Percentiles rank a stretch among this genome's conserved stretches.
Conservation (phyloP, 2,797 vertebrate species). For the Pelobates cultripes region DNA sequence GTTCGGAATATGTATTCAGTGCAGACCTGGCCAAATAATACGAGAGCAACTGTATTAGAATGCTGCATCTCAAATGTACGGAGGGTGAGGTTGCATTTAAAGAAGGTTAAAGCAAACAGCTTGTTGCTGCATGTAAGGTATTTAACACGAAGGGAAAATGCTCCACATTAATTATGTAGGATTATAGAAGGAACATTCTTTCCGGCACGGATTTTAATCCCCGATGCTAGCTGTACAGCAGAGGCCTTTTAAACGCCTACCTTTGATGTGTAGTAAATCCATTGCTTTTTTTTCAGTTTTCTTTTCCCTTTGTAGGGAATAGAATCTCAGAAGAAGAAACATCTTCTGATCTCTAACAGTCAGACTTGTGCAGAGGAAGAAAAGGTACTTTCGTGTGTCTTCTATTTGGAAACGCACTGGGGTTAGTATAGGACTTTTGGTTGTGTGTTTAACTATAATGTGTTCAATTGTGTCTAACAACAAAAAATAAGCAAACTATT, state of each 20-base stretch:
- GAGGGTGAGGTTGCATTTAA: slow-evolving; percentile 3
- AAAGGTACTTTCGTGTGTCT: slow-evolving; percentile 18
- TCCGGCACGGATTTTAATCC: slow-evolving; percentile 62
- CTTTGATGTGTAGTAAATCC: slow-evolving; percentile 54
- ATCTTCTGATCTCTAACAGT: slow-evolving; percentile 33
- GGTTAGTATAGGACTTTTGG: background rate
- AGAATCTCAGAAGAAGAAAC: slow-evolving; percentile 40
- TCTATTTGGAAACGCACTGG: slow-evolving; percentile 11
- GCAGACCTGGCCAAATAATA: background rate
- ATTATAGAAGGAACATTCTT: slow-evolving; percentile 62
- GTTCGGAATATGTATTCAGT: background rate
- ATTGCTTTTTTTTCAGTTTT: slow-evolving; percentile 46
- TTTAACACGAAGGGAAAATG: slow-evolving; percentile 51
- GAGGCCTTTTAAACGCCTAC: slow-evolving; percentile 44
- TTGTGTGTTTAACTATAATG: background rate
- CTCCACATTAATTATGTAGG: slow-evolving; percentile 63
- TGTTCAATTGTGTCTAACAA: background rate
- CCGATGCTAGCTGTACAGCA: slow-evolving; percentile 41
- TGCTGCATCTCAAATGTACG: background rate
- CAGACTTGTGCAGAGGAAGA: slow-evolving; percentile 6
- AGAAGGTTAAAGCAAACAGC: slow-evolving; percentile 53
- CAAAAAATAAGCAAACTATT: no score
- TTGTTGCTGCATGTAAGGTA: slow-evolving; percentile 58
- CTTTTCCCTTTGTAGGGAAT: slow-evolving; percentile 53
- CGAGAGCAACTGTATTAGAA: slow-evolving; percentile 9